A percentile compares a stretch with the other conserved stretches of the same genome.
Evolutionary conservation across 1,140 invertebrate genomes (phyloP).

Genomic region (Phortica variegata): DNA sequence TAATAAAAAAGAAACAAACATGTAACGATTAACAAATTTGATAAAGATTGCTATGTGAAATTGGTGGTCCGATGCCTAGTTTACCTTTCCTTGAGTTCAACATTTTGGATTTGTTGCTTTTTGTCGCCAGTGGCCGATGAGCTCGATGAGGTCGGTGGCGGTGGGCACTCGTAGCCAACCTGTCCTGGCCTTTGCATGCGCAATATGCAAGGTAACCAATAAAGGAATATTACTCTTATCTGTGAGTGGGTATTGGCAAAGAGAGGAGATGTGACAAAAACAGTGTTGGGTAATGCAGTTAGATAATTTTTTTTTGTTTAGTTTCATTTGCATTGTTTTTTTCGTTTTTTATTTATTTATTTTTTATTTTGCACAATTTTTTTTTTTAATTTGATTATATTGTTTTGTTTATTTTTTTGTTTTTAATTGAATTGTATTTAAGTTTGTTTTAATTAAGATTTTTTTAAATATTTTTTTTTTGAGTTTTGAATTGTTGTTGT

Average conservation of each 20-base stretch:
- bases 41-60: too few relatives aligned
- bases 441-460: neutral
- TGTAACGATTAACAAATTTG: neutral
- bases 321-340: conserved; percentile 6
- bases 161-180: conserved; percentile 62
- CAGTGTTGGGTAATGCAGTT: conserved; percentile 47
- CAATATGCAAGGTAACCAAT: conserved; percentile 94
- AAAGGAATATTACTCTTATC: conserved; percentile 90
- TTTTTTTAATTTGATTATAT: neutral
- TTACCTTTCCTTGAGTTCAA: conserved; percentile 58
- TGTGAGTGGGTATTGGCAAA: conserved; percentile 59
- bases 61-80: too few relatives aligned
- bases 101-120: conserved; percentile 56
- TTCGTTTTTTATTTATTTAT: conserved; percentile 12
- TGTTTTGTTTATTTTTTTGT: neutral
- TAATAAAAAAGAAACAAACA: neutral
- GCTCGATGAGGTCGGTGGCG: conserved; percentile 62
- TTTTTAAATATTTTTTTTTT: conserved; percentile 19
- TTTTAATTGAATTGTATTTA: neutral
- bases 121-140: conserved; percentile 59
- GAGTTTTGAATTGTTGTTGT: too few relatives aligned
- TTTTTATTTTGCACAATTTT: conserved; percentile 2
- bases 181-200: conserved; percentile 87
- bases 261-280: conserved; percentile 31
- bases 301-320: conserved; percentile 20